Evolutionary conservation across 1,140 invertebrate genomes (phyloP).

Genomic region (Amyelois transitella): DNA sequence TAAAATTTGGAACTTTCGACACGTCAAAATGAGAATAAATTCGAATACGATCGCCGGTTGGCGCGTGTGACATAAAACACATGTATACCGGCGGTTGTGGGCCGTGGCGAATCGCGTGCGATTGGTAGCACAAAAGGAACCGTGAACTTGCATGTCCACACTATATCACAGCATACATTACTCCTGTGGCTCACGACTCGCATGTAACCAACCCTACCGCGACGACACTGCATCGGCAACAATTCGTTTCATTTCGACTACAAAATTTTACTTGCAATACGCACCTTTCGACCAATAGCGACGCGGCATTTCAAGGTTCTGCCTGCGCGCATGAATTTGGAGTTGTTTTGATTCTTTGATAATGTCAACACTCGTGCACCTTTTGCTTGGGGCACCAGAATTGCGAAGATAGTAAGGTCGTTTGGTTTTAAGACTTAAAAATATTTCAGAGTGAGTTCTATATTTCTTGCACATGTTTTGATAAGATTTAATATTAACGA

Average conservation of each 20-base stretch:
- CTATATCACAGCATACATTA: neutral
- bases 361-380: neutral
- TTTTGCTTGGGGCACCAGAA: no score
- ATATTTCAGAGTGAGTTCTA: neutral
- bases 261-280: neutral
- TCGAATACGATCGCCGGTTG: neutral
- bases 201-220: neutral
- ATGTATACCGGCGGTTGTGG: neutral
- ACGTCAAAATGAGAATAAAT: no score
- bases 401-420: neutral
- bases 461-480: no score
- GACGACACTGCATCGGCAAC: neutral
- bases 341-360: neutral
- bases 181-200: neutral
- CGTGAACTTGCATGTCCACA: neutral
- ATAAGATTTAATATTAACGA: no score
- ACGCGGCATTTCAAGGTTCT: neutral
- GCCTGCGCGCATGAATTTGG: neutral
- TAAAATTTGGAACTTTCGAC: no score
- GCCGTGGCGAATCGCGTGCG: neutral
- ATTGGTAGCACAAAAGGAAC: neutral
- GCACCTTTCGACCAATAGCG: neutral
- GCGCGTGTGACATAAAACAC: neutral
- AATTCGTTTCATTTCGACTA: no score
- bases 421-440: neutral